Conservation (phyloP, 2,113 vertebrate genomes). For the Gracilinanus agilis region DNA sequence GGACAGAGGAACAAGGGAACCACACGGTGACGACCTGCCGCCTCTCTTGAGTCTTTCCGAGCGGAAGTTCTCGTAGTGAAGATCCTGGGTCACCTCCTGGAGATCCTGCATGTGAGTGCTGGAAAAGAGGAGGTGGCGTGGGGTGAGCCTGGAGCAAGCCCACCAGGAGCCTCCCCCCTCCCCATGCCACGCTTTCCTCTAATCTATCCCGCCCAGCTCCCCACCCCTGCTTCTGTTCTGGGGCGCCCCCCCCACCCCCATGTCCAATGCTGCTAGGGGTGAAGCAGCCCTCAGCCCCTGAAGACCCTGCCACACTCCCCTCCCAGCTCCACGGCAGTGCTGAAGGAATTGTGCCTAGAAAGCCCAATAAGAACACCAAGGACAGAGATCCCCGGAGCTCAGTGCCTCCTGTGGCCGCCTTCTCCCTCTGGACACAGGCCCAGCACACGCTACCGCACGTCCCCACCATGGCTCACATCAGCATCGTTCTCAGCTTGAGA, state of each 20-base stretch:
- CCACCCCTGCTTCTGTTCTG: background rate
- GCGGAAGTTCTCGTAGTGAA: slow-evolving; percentile 99
- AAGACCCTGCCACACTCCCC: background rate
- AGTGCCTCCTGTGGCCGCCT: too few relatives aligned
- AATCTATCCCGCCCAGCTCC: too few relatives aligned
- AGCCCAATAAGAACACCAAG: too few relatives aligned
- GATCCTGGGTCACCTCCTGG: slow-evolving; percentile 99
- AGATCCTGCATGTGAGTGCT: slow-evolving; percentile 99
- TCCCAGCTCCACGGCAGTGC: background rate
- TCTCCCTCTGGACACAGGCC: too few relatives aligned
- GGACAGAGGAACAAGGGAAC: slow-evolving; percentile 82
- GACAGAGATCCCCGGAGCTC: too few relatives aligned
- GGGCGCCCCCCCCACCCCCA: background rate
- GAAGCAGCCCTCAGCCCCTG: background rate
- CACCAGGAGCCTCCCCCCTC: too few relatives aligned
- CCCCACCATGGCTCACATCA: slow-evolving; percentile 90
- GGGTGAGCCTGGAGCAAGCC: background rate
- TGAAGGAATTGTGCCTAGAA: background rate
- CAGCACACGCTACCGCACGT: too few relatives aligned
- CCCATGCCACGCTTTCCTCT: too few relatives aligned
- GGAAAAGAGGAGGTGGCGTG: slow-evolving; percentile 39
- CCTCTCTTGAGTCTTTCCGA: slow-evolving; percentile 97
- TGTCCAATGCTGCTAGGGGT: background rate
- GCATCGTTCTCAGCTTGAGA: slow-evolving; percentile 98
- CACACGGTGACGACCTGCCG: slow-evolving; percentile 91